Base-by-base conservation (phyloP, 2,797 vertebrate genomes). In the Pipistrellus pygmaeus region DNA sequence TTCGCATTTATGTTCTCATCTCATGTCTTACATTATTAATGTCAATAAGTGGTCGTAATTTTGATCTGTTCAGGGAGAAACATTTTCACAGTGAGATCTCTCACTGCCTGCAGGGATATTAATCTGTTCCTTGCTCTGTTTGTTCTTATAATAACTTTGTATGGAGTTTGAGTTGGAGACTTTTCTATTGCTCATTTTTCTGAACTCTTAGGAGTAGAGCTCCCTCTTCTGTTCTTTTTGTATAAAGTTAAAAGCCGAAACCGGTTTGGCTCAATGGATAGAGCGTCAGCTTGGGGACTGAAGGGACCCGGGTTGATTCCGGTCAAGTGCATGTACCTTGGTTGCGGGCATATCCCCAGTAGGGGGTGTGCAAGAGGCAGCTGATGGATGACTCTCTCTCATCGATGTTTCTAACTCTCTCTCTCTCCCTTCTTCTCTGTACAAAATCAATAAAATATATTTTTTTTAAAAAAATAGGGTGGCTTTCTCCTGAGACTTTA, bases 1-100 rank as follows among this genome's bases (percentile, higher is more conserved):
- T 57, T 89, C 12, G 15, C 44, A 83, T 62, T 87, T 57, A 73
- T 66, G 57, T 41, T 81, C 75, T 75, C 27, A 23, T 44, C 66
- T 85, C 80, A 62, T 46, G 35, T 81, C 41, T 60, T 80, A 84
- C 13, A 44, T 92, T 68, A 44, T 20, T 68, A 85, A 80, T 44
- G 27, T 32, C 81, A 69, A 57, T 35, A 81, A 27, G 32, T 38
- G 48, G 30, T 35, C 51, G 15, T 41, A 76, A 30, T 69, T 93
- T 82, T 82, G 30, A 84, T 80, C 73, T 85, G 30, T 41, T 84
- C 12, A n/a, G 57, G 84, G 48, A 76, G 68, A 80, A 72, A 76
- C 18, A 68, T 14, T 80, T 57, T 60, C 48, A 95, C 1, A 17
- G 25, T 82, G 5, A 53, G 60, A 85, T 13, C 68, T 85, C 60